Conservation (phyloP, 2,113 vertebrate genomes). For the Cavia aperea region DNA sequence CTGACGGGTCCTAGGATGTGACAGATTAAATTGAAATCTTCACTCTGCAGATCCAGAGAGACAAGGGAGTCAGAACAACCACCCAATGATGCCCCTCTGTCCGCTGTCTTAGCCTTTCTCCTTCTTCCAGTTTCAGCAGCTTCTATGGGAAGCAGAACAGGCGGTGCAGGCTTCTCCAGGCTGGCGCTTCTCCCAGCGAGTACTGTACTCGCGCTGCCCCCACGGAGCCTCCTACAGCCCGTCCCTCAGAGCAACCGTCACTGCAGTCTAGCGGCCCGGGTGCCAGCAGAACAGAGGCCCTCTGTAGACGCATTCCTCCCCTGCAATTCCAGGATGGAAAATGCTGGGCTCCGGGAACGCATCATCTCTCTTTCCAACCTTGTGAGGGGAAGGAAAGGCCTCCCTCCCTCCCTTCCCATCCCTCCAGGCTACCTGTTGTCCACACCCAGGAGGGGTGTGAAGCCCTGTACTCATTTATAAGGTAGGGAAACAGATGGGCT, state of each 20-base stretch:
- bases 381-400: background rate
- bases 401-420: background rate
- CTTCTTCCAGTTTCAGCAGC: background rate
- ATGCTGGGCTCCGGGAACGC: background rate
- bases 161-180: background rate
- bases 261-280: background rate
- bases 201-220: background rate
- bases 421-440: background rate
- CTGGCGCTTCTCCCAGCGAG: background rate
- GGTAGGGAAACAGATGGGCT: conserved; percentile 26
- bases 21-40: background rate
- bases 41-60: background rate
- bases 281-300: background rate
- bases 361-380: background rate
- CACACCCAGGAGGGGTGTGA: background rate
- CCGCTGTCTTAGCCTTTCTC: background rate
- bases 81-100: background rate
- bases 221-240: background rate
- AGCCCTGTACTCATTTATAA: conserved; percentile 33
- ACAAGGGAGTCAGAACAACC: background rate
- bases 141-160: background rate
- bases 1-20: background rate
- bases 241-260: background rate
- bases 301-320: background rate
- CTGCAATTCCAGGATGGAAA: background rate